Conservation (phyloP, 2,113 vertebrate genomes). For the Thunnus maccoyii region DNA sequence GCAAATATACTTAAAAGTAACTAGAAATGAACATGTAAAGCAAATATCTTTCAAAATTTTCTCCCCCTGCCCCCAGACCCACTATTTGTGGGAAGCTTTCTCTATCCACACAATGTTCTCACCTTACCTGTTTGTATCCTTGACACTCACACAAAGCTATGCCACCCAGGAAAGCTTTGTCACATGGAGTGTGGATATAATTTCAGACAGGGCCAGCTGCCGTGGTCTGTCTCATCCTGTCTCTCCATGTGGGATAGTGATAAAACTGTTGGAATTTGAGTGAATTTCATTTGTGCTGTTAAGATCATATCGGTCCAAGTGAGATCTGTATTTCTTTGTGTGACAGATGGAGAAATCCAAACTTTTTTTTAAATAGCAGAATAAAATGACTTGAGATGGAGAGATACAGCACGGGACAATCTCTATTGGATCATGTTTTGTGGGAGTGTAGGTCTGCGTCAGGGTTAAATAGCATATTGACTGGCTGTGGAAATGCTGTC, state of each 20-base stretch:
- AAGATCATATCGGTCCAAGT: neutral
- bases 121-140: no score
- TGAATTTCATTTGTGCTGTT: slow-evolving; percentile 14
- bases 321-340: neutral
- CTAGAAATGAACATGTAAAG: no score
- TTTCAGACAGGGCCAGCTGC: slow-evolving; percentile 56
- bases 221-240: neutral
- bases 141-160: neutral
- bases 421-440: neutral
- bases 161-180: neutral
- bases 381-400: neutral
- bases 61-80: no score
- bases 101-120: no score
- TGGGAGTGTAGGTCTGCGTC: neutral
- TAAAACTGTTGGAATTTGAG: slow-evolving; percentile 18
- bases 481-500: slow-evolving; percentile 7
- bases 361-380: neutral
- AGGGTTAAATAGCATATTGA: neutral
- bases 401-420: neutral
- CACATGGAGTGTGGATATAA: slow-evolving; percentile 26
- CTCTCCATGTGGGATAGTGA: slow-evolving; percentile 12
- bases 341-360: neutral
- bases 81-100: no score
- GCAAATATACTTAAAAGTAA: no score
- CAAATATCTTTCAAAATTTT: no score